Evolutionary conservation across 2,113 vertebrate genomes (phyloP), one percentile per base, ranked within the genome.

Genomic region (Xenopus tropicalis): DNA sequence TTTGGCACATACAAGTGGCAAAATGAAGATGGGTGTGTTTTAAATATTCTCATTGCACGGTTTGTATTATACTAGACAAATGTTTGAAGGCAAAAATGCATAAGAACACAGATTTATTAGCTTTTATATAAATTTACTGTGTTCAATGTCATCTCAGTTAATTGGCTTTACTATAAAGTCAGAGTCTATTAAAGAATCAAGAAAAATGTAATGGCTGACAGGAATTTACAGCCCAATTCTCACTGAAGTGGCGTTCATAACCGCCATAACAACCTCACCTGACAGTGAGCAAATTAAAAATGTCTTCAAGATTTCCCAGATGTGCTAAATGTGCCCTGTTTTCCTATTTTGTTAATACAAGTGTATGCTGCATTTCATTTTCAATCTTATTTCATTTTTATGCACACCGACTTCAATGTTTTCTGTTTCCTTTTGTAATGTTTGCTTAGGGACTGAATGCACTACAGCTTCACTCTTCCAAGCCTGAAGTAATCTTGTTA

Each of bases 251-350:
- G 24, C 52, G 44, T 70, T 61, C 24, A 44, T 43, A 20, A 70
- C 54, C 43, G 43, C 37, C 20, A 48, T 61, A 61, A 42, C 43
- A 69, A 69, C n/a, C n/a, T 48, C 44, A 66, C 23, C 22, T 72
- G 70, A 72, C 46, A 72, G 29, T 14, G 20, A 72, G 51, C 59
- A 71, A 71, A 71, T 71, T 72, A 54, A 56, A 72, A 54, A 56
- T 72, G 61, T 16, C 61, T 71, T 44, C 23, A 19, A 71, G 44
- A 37, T 19, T 71, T 29, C 44, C 37, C 22, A 63, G 14, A 71
- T 51, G 70, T 24, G 52, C 44, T 63, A 29, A n/a, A 51, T 21
- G 24, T 51, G 3, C 6, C 46, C 37, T 62, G 42, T 61, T 71
- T 58, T 57, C 37, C 12, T 58, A 48, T 71, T n/a, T 44, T 44